These are phyloP conservation scores for Petrocephalus zakoni DNA, from an alignment of 2,113 vertebrate genomes.

Conservation along the genomic window DNA sequence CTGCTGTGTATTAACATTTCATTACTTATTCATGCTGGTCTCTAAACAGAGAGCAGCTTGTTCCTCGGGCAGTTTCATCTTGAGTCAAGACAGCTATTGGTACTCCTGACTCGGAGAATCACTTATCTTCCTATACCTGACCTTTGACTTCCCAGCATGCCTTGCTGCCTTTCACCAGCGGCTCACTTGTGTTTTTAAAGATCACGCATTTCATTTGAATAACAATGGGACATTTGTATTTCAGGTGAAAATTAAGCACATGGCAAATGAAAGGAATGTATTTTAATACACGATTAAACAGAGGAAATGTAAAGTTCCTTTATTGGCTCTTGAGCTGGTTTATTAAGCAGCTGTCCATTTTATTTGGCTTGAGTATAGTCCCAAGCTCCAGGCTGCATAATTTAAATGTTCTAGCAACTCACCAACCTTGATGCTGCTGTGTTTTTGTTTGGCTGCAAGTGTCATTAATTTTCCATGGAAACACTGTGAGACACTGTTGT, in stretches of 20 bases:
- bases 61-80: constrained; percentile 23
- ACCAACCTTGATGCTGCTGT: background rate
- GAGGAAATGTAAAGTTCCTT: background rate
- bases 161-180: background rate
- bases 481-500: background rate
- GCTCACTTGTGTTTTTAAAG: background rate
- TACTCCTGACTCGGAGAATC: constrained; percentile 17
- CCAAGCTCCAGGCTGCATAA: background rate
- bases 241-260: background rate
- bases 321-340: background rate
- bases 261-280: background rate
- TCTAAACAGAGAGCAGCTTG: constrained; percentile 38
- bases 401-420: background rate
- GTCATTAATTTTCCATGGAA: background rate
- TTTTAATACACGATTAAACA: background rate
- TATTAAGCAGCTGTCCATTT: background rate
- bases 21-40: constrained; percentile 57
- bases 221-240: background rate
- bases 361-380: background rate
- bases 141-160: constrained; percentile 16
- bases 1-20: constrained; percentile 47
- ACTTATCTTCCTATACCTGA: constrained; percentile 13
- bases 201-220: background rate
- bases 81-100: constrained; percentile 32
- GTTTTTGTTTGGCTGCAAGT: background rate